Conservation (phyloP, 1,140 invertebrate species). For the Aphelinus certus region DNA sequence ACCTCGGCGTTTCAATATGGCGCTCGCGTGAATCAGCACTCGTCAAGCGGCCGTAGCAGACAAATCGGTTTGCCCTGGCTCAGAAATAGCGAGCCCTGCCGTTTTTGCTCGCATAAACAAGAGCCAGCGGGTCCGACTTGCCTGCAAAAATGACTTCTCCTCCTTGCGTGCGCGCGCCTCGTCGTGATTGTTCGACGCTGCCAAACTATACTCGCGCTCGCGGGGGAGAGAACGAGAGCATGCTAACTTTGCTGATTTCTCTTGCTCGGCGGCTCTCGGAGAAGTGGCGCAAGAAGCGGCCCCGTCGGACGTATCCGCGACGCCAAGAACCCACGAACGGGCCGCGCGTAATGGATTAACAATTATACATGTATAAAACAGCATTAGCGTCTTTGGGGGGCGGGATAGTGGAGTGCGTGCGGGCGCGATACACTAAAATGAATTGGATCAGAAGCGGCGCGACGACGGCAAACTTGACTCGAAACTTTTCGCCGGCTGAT, state of each 20-base stretch:
- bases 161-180: no score
- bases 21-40: no score
- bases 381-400: not conserved
- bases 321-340: not conserved
- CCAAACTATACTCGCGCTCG: conserved; percentile 40
- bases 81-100: no score
- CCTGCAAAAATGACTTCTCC: no score
- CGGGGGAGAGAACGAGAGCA: conserved; percentile 9
- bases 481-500: not conserved
- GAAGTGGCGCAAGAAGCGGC: not conserved
- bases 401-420: not conserved
- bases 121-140: no score
- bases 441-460: not conserved
- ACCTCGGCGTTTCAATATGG: no score
- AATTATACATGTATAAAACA: not conserved
- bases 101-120: no score
- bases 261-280: conserved; percentile 10
- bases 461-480: not conserved
- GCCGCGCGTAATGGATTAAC: not conserved
- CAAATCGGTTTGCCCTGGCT: no score
- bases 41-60: no score
- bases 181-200: conserved; percentile 40
- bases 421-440: not conserved
- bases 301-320: no score
- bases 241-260: conserved; percentile 23